Base-by-base conservation (phyloP, 2,797 vertebrate genomes). In the Fistularia tabacaria region DNA sequence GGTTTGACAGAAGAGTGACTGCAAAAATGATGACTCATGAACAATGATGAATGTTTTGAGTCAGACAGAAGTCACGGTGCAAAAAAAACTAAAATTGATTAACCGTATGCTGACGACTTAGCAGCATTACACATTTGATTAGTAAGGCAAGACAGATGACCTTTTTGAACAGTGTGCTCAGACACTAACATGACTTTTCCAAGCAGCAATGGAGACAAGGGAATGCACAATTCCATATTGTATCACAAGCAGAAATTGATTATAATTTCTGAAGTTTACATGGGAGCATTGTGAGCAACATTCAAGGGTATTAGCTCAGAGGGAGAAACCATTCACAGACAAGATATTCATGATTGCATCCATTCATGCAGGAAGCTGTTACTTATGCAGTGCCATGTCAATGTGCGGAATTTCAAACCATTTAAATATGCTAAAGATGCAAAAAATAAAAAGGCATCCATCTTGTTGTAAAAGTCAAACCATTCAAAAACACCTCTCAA, bases 271-370 rank as follows among this genome's bases (percentile, higher is more conserved):
- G 11, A 14, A 50, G 66, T 48, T 66, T 58, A 51, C 62, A 65
- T 68, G 42, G 63, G 64, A 74, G 69, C 74, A 66, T 55, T 49
- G 64, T 71, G 36, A 56, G 59, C 52, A 61, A 63, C 61, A 69
- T 79, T 73, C 69, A 58, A 71, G 65, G 51, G 69, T 79, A 59
- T 66, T 69, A 74, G 59, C 72, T 69, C 47, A 58, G 57, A 65
- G 71, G 71, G 60, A 64, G 65, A 72, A 54, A 50, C 54, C 70
- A 71, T 78, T 79, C 69, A 77, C 62, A 71, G 62, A 57, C 51
- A 62, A 59, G 69, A 73, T 51, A 69, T 59, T 75, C 62, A 62
- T 74, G 79, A 87, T 81, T 87, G 69, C 69, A 66, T 74, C 73
- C 53, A 83, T 77, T 80, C 76, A 75, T 69, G 57, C 71, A 79